Percentiles rank a stretch among this genome's conserved stretches.
Evolutionary conservation across 2,113 vertebrate genomes (phyloP).

Genomic region (Callaeas wilsoni): DNA sequence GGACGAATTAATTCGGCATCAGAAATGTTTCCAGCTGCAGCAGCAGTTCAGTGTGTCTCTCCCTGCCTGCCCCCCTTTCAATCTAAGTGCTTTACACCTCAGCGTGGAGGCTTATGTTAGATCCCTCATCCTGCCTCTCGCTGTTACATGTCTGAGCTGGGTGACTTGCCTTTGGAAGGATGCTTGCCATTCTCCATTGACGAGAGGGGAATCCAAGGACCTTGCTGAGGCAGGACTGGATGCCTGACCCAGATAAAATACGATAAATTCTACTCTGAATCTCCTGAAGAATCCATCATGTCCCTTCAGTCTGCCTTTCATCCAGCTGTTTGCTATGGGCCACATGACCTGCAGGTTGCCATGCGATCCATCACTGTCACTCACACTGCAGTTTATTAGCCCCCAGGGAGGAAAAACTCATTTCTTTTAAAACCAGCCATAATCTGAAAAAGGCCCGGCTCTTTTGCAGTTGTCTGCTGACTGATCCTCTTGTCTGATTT

Average conservation of each 20-base stretch:
- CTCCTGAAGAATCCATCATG: neutral
- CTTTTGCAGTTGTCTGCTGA: neutral
- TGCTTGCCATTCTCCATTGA: neutral
- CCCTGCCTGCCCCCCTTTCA: neutral
- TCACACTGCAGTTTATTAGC: neutral
- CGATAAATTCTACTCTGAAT: neutral
- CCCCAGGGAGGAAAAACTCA: neutral
- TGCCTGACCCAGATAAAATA: neutral
- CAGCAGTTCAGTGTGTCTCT: neutral
- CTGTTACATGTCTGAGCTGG: neutral
- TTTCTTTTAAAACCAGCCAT: neutral
- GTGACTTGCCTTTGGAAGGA: neutral
- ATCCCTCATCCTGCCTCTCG: neutral
- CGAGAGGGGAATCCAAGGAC: neutral
- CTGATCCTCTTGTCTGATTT: neutral
- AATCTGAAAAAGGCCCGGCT: neutral
- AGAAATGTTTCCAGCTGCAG: neutral
- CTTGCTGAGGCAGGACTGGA: neutral
- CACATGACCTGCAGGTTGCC: neutral
- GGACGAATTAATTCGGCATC: neutral
- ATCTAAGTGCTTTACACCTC: neutral
- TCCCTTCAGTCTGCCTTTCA: neutral
- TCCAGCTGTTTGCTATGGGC: neutral
- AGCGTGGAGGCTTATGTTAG: neutral
- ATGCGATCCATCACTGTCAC: neutral